phyloP scores from a whole-genome alignment of 2,113 vertebrate species.

The Gallinago jamesoni region DNA sequence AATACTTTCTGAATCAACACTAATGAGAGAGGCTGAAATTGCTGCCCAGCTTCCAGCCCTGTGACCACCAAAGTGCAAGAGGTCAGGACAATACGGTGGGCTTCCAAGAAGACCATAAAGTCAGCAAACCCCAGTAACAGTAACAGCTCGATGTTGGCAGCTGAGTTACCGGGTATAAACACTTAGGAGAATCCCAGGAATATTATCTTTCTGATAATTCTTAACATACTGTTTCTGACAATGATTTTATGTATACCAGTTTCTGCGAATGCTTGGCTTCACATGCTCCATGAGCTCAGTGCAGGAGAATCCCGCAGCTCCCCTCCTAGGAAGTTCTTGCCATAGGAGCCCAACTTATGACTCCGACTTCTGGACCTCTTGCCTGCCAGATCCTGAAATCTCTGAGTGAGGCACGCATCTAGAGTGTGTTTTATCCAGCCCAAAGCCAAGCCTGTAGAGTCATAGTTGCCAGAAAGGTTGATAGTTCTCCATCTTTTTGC shows the following conservation, averaged over 20 bases:
- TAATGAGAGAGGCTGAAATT: background rate
- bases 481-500: background rate
- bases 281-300: background rate
- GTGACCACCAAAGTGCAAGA: rapidly evolving
- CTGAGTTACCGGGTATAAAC: background rate
- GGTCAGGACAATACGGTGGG: background rate
- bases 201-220: background rate
- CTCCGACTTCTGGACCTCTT: background rate
- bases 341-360: background rate
- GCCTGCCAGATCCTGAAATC: background rate
- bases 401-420: background rate
- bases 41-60: background rate
- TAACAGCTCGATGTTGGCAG: background rate
- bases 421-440: background rate
- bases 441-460: background rate
- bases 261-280: background rate
- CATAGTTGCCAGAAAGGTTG: background rate
- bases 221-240: background rate
- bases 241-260: background rate
- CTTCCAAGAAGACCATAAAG: background rate
- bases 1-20: background rate
- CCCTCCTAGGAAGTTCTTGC: background rate
- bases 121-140: background rate
- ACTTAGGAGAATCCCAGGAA: background rate
- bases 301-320: background rate